Conservation (phyloP, 2,113 vertebrate genomes). For the Carlito syrichta region DNA sequence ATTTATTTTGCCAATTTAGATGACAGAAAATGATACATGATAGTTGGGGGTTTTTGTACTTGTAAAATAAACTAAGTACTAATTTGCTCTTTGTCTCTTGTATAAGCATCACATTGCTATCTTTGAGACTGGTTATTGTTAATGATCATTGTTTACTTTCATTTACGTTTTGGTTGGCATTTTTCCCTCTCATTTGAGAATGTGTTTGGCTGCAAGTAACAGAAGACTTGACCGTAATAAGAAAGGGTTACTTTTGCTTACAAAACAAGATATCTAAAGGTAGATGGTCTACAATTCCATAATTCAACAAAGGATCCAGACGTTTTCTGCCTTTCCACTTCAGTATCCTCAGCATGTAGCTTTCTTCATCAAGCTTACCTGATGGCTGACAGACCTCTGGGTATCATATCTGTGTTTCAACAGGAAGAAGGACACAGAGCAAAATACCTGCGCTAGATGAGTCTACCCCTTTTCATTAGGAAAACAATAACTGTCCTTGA, state of each 20-base stretch:
- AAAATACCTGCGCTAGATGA: not conserved
- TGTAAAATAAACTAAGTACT: not conserved
- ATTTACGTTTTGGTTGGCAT: not conserved
- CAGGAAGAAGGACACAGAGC: not conserved
- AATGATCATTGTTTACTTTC: not conserved
- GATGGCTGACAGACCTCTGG: not conserved
- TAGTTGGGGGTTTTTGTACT: not conserved
- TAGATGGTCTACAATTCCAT: not conserved
- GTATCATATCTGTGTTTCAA: not conserved
- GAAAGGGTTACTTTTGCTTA: not conserved
- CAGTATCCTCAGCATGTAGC: not conserved
- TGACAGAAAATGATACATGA: not conserved
- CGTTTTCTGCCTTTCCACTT: not conserved
- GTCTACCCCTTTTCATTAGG: not conserved
- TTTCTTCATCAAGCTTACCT: not conserved
- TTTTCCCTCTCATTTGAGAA: not conserved
- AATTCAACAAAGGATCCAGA: not conserved
- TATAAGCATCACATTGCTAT: not conserved
- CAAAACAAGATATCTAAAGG: not conserved
- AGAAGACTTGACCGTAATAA: not conserved
- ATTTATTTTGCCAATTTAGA: not conserved
- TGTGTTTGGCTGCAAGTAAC: not conserved
- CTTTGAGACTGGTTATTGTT: not conserved
- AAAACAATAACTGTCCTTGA: slow-evolving; percentile 8
- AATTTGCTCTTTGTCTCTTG: not conserved